A percentile compares a stretch with the other conserved stretches of the same genome.
phyloP scores from a whole-genome alignment of 2,113 vertebrate species.

The Blennius ocellaris region DNA sequence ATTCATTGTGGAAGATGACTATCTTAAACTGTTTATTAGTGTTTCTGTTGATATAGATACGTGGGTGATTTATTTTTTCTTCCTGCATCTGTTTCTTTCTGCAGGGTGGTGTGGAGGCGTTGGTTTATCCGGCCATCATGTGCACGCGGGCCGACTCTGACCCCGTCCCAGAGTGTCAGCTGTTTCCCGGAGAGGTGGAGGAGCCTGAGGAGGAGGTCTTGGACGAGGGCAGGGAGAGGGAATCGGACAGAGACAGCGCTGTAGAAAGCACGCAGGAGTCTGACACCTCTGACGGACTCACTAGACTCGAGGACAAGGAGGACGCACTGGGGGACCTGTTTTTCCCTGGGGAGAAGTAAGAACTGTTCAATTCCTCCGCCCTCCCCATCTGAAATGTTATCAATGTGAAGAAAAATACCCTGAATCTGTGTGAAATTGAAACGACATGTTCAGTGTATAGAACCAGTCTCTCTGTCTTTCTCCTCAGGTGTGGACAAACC shows the following conservation, averaged over 20 bases:
- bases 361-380: neutral
- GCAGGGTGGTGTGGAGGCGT: conserved; percentile 83
- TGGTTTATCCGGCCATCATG: conserved; percentile 83
- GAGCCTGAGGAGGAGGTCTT: conserved; percentile 72
- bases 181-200: conserved; percentile 85
- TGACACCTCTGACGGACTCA: conserved; percentile 82
- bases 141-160: conserved; percentile 81
- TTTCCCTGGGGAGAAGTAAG: conserved; percentile 91
- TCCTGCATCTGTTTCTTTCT: conserved; percentile 2
- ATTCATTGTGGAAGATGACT: too few species aligned
- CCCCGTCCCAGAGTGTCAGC: conserved; percentile 72
- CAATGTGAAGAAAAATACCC: too few species aligned
- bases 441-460: neutral
- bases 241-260: conserved; percentile 93
- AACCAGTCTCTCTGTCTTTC: conserved; percentile 5
- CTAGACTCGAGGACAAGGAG: conserved; percentile 85
- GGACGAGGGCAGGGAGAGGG: conserved; percentile 85
- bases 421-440: neutral
- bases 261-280: conserved; percentile 89
- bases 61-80: neutral
- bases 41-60: neutral
- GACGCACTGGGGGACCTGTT: conserved; percentile 84
- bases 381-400: neutral
- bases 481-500: conserved; percentile 85
- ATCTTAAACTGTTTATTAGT: too few species aligned